Conservation (phyloP, 2,888 invertebrate species). For the Artemia sp. region DNA sequence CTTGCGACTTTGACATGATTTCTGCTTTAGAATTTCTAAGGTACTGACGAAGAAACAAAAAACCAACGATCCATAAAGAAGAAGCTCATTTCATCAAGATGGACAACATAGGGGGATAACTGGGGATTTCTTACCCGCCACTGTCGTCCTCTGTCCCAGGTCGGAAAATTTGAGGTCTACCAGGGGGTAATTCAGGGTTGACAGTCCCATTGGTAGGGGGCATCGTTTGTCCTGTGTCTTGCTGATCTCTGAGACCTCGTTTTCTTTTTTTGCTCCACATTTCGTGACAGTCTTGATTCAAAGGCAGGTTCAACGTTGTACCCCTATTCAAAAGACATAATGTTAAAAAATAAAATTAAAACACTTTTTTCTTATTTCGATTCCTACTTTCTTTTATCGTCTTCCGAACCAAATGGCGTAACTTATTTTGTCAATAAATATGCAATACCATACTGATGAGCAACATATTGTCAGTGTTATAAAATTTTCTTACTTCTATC, state of each 20-base stretch:
- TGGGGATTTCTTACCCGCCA: slow-evolving; percentile 17
- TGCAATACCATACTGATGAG: no score
- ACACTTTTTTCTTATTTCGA: no score
- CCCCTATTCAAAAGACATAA: slow-evolving; percentile 27
- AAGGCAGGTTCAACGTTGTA: slow-evolving; percentile 61
- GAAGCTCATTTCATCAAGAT: slow-evolving; percentile 10
- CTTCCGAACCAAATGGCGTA: no score
- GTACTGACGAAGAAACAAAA: not conserved
- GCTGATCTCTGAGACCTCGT: slow-evolving; percentile 59
- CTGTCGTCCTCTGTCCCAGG: slow-evolving; percentile 22
- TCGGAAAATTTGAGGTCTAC: slow-evolving; percentile 16
- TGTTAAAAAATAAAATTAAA: slow-evolving; percentile 18
- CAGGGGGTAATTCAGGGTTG: not conserved
- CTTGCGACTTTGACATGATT: no score
- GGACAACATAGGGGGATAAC: not conserved
- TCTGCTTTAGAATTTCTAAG: not conserved
- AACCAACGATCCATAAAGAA: slow-evolving; percentile 14
- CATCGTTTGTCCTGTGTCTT: slow-evolving; percentile 39
- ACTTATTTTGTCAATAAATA: no score
- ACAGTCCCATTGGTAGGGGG: slow-evolving; percentile 29
- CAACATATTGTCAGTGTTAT: no score
- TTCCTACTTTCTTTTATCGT: no score
- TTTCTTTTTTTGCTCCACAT: slow-evolving; percentile 95
- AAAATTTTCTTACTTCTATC: no score
- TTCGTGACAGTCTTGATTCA: slow-evolving; percentile 97